Base-by-base conservation (phyloP, 2,888 invertebrate genomes). In the Diarsia mendica region DNA sequence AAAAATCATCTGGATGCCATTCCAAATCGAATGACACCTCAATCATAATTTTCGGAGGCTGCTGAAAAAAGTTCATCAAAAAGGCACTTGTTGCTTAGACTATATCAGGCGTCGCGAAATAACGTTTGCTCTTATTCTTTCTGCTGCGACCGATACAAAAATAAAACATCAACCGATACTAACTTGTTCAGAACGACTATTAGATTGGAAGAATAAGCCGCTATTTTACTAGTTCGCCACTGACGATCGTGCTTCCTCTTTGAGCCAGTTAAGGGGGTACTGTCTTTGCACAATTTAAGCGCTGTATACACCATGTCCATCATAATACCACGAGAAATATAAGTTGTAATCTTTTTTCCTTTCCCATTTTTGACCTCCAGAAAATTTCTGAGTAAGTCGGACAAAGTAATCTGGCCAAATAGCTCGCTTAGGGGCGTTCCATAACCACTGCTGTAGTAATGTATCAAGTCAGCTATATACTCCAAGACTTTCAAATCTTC, bases 401-500 rank as follows among this genome's bases (percentile, higher is more conserved):
- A 97, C 48, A 98, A 92, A 1, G 97, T 96, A 20, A 97, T 97
- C 89, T 98, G 98, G 11, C 98, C 98, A 20, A 98, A 93, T 80
- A 97, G 96, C 23, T 95, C 93, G 86, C 97, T 98, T 55, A 97
- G 93, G n/a, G 96, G 94, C 3, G 89, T 86, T 13, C 95, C 95
- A 72, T 96, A 94, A 65, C 95, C 93, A 79, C 93, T 94, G 82
- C 96, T 97, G 89, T 98, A 98, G 90, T 97, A 98, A 89, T 97
- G 97, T 85, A 97, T 96, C 66, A 98, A 92, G 93, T 98, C 98
- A 85, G 98, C 97, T 8, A 96, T 95, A 88, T 98, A 98, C 91
- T 98, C 98, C 80, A 98, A 88, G 15, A 98, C 94, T 89, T 97
- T 96, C 18, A 98, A 95, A 89, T 98, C 98, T 46, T 97, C 96